Base-by-base conservation (phyloP, 2,113 vertebrate genomes). In the Siniperca chuatsi region DNA sequence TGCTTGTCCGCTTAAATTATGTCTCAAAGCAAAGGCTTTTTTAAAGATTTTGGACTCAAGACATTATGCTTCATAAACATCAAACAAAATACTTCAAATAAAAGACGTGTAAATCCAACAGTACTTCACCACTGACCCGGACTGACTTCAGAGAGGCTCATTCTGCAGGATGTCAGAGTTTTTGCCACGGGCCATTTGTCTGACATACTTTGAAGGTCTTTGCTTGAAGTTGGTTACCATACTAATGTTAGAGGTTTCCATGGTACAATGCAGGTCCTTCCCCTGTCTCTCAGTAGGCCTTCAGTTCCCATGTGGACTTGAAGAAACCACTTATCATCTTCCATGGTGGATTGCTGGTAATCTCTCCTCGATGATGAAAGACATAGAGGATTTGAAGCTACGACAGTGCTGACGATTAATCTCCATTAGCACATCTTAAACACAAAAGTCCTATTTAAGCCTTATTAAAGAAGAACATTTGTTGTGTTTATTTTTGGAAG, bases 371-470 rank as follows among this genome's bases (percentile, higher is more conserved):
- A 15, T 55, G 73, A 67, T 81, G 68, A 75, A 64, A 78, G 65
- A 87, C 68, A 46, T 83, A 74, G 75, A 86, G 88, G 86, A 91
- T 92, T 92, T 90, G 23, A 87, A 67, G 68, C 70, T 66, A 57
- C 12, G 33, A 50, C 75, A 35, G 82, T 12, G 21, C 60, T 71
- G 75, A 75, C 80, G 80, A 93, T 92, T 91, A 92, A 87, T 88
- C 75, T 78, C 90, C 89, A 93, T 93, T 90, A 92, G 85, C 48
- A 62, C 84, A 85, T 91, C 84, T 90, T 88, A 90, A 87, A 67
- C 65, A 54, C 76, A 86, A 72, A 90, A 87, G 81, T 89, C 81
- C 87, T 78, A 82, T 83, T 89, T 90, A 92, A 90, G 79, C 83
- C 86, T 87, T 80, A 90, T 91, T 90, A 91, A 76, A 87, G 78